Conservation (phyloP, 37 sponge, comb jelly and placozoan genomes). For the Eunapius fragilis region DNA sequence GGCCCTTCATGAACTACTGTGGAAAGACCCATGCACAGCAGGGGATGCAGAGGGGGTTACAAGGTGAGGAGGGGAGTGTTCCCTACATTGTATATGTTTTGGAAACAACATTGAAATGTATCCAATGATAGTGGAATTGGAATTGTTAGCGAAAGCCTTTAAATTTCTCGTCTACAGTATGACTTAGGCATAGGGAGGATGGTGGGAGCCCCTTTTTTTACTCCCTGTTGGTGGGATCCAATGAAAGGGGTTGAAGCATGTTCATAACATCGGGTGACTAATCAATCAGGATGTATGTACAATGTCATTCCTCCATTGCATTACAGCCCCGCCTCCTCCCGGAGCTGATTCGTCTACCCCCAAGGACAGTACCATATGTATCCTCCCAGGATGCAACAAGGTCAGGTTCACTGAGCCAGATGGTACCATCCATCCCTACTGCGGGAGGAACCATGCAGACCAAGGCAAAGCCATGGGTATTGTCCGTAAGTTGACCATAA, state of each 20-base stretch:
- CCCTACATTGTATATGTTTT: too few relatives aligned
- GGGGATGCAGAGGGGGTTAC: slow-evolving; percentile 53
- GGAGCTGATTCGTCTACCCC: slow-evolving; percentile 3
- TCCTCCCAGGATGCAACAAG: slow-evolving; percentile 56
- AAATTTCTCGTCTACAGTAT: too few relatives aligned
- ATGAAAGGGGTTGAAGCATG: too few relatives aligned
- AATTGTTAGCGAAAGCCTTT: too few relatives aligned
- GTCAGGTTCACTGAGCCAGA: slow-evolving; percentile 20
- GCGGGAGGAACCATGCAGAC: slow-evolving; percentile 72
- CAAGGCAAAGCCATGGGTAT: slow-evolving; percentile 51
- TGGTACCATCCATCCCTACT: slow-evolving; percentile 53
- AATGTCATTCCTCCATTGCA: neutral
- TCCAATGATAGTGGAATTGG: too few relatives aligned
- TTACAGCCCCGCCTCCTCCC: neutral
- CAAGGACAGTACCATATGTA: slow-evolving; percentile 54
- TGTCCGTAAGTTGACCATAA: slow-evolving; percentile 39
- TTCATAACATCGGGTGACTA: too few relatives aligned
- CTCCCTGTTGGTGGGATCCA: too few relatives aligned
- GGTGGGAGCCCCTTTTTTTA: too few relatives aligned
- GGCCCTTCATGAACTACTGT: slow-evolving; percentile 93
- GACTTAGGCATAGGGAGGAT: too few relatives aligned
- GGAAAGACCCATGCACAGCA: slow-evolving; percentile 74
- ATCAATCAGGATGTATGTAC: too few relatives aligned
- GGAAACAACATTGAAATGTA: too few relatives aligned
- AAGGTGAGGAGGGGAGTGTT: slow-evolving; percentile 65